Evolutionary conservation across 2,113 vertebrate genomes (phyloP), one percentile per base, ranked within the genome.

Genomic region (Xenus cinereus): DNA sequence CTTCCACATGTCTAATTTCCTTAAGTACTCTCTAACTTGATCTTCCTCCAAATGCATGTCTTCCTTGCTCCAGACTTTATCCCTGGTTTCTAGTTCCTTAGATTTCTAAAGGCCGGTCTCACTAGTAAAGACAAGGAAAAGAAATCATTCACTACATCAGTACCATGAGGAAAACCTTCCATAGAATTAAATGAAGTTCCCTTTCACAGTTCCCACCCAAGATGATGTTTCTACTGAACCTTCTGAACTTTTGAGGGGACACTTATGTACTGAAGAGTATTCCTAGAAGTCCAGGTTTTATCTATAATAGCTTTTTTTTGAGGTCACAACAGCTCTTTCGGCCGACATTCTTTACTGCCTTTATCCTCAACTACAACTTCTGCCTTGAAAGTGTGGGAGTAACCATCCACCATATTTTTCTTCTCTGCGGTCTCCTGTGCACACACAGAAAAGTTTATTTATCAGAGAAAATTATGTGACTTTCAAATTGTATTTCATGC

Each of bases 1-100:
- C 6, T 74, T 54, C 35, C 0, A 0, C 6, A 22, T 9, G 16
- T 30, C 37, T 4, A 23, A 2, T 51, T 85, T 51, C 51, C 45
- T 79, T 23, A n/a, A n/a, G 28, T 27, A 66, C 46, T 66, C 57
- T 41, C 14, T 66, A 35, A 35, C 6, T 7, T 26, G 35, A 71
- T 51, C 22, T 37, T 66, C 23, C 77, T 77, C 6, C 14, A 72
- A 17, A 20, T 32, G 6, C 1, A 17, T 10, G 4, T 24, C 12
- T 67, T 32, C 59, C 30, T 73, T 84, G 22, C 46, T 78, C n/a
- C 46, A 48, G 6, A 33, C 13, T 54, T 84, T 62, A 67, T 43
- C 5, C 11, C 13, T 62, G 9, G 4, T 62, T 53, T 67, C 41
- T 54, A 62, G 9, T 10, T 43, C 41, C 32, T 62, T 54, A 43